These are phyloP conservation scores for Chloroclysta siterata DNA, from an alignment of 2,888 invertebrate species.

Conservation along the genomic window DNA sequence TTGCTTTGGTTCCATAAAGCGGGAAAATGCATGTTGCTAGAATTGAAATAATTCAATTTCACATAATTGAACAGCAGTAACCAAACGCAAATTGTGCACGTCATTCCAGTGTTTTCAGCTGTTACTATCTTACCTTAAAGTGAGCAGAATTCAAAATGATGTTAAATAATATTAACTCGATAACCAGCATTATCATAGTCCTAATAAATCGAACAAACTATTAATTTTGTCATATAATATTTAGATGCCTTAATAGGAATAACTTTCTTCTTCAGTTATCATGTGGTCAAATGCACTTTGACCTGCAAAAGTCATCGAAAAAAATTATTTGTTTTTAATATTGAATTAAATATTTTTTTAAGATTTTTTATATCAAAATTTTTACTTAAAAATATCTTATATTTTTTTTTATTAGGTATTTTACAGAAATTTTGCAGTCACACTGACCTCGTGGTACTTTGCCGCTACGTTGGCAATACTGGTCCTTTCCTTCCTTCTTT, in stretches of 20 bases:
- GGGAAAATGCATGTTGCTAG: background rate
- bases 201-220: background rate
- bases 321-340: background rate
- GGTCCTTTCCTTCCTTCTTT: conserved; percentile 83
- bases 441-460: conserved; percentile 81
- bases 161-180: conserved; percentile 5
- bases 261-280: background rate
- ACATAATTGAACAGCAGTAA: conserved; percentile 33
- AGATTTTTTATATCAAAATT: background rate
- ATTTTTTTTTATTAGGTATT: conserved; percentile 39
- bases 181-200: background rate
- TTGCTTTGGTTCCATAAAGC: background rate
- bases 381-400: background rate
- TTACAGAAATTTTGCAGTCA: conserved; percentile 45
- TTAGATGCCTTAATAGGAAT: background rate
- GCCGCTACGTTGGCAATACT: conserved; percentile 74
- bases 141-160: background rate
- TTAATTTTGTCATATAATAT: background rate
- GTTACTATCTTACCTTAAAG: conserved; percentile 31
- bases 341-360: background rate
- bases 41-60: background rate
- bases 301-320: background rate
- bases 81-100: conserved; percentile 58
- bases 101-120: conserved; percentile 55
- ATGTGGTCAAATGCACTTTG: background rate